Evolutionary conservation across 2,113 vertebrate genomes (phyloP).

Genomic region (Lates calcarifer): DNA sequence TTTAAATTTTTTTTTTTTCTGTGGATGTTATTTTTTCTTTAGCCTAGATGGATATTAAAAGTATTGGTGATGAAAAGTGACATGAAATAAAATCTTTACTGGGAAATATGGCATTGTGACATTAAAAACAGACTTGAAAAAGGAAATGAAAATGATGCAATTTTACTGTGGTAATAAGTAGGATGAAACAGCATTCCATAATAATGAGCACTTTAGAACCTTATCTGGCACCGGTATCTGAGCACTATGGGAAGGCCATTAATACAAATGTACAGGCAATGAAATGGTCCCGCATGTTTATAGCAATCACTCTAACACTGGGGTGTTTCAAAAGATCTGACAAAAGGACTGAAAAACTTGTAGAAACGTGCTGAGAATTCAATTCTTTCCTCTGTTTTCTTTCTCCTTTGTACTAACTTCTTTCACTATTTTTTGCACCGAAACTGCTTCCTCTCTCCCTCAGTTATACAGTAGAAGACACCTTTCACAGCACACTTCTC

Average conservation of each 20-base stretch:
- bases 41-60: no score
- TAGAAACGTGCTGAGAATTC: neutral
- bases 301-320: neutral
- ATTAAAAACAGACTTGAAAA: neutral
- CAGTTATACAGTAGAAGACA: conserved; percentile 14
- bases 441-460: neutral
- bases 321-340: conserved; percentile 1
- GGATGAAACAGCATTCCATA: neutral
- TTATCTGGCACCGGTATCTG: neutral
- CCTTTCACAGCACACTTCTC: conserved; percentile 4
- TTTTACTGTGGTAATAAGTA: neutral
- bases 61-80: neutral
- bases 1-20: no score
- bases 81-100: neutral
- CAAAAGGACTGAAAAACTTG: neutral
- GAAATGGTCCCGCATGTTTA: neutral
- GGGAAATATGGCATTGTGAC: no score
- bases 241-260: neutral
- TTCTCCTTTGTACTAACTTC: neutral
- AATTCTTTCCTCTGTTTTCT: neutral
- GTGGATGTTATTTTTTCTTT: no score
- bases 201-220: neutral
- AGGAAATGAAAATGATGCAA: neutral
- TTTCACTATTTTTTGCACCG: neutral
- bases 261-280: neutral